Conservation (phyloP, 92 coral and sea anemone genomes). For the Zoanthus solanderi region DNA sequence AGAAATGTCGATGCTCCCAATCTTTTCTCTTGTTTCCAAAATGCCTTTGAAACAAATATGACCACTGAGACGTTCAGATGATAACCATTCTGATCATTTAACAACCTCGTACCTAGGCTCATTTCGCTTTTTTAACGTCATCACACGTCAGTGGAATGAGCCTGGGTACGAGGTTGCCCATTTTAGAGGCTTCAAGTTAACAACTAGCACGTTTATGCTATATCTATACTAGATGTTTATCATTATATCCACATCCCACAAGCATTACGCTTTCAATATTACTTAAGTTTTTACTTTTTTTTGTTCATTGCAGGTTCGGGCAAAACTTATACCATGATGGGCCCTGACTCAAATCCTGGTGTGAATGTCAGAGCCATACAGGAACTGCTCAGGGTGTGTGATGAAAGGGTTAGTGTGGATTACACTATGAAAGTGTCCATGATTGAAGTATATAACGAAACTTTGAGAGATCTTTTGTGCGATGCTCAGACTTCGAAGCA, state of each 20-base stretch:
- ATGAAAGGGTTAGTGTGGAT: conserved; percentile 74
- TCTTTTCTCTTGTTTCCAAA: too few relatives aligned
- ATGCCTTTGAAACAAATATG: background rate
- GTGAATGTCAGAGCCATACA: conserved; percentile 82
- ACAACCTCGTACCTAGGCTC: too few relatives aligned
- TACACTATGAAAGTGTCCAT: conserved; percentile 84
- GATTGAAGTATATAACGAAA: conserved; percentile 90
- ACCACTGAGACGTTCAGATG: too few relatives aligned
- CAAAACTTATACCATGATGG: conserved; percentile 93
- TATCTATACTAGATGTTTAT: too few relatives aligned
- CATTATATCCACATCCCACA: too few relatives aligned
- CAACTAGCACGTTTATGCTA: too few relatives aligned
- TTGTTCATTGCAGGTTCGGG: conserved; percentile 69
- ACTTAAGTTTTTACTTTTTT: background rate
- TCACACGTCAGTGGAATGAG: too few relatives aligned
- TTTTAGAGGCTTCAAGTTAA: too few relatives aligned
- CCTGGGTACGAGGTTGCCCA: too few relatives aligned
- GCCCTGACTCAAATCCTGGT: conserved; percentile 82
- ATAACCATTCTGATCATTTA: too few relatives aligned
- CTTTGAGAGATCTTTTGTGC: conserved; percentile 74
- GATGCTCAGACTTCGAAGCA: conserved; percentile 58
- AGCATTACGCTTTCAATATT: background rate
- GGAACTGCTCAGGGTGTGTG: conserved; percentile 78
- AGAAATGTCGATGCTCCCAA: too few relatives aligned
- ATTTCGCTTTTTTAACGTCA: too few relatives aligned